Evolutionary conservation across 2,113 vertebrate species (phyloP), one percentile per base, ranked within the genome.

Genomic region (Pterophyllum scalare): DNA sequence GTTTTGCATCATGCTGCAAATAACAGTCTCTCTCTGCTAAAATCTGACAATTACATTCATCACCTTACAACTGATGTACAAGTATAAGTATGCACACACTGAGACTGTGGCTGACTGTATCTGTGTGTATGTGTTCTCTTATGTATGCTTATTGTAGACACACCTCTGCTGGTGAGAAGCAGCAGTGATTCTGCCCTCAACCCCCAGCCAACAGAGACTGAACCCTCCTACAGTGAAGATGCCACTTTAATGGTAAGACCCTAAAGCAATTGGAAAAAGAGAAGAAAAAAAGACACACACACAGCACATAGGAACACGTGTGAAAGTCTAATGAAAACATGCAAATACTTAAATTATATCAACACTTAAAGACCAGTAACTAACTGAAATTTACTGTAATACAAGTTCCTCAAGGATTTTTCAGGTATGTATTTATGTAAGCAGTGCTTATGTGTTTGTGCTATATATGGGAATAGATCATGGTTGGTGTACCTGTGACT

Each of bases 161-260:
- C 97, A 6, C 98, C 98, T 0, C 96, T 99, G 77, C 89, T 98
- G 87, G 98, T 99, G 61, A 96, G 98, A 89, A 97, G 98, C 90
- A 99, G 98, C 95, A 99, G 98, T 77, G 98, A 99, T 87, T 97
- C 98, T 20, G 95, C 94, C 4, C 86, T 97, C 61, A 91, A 94
- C 5, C 95, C 95, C 12, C 94, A 88, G 84, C 90, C 95, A 17
- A 75, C 92, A 75, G 97, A 97, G 61, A 88, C 90, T 4, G 94
- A 95, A 38, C 19, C 95, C 79, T 87, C 96, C 65, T 94, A 95
- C 77, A 87, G 77, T 6, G 88, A 92, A 75, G 95, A 96, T 84
- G 35, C 75, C 87, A 8, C 86, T 75, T 79, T 80, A 28, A 89
- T 84, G 90, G 92, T 94, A 90, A 92, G 90, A 85, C 2, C n/a